A percentile compares a stretch with the other conserved stretches of the same genome.
Evolutionary conservation across 2,888 invertebrate genomes (phyloP).

Genomic region (Helobdella robusta): DNA sequence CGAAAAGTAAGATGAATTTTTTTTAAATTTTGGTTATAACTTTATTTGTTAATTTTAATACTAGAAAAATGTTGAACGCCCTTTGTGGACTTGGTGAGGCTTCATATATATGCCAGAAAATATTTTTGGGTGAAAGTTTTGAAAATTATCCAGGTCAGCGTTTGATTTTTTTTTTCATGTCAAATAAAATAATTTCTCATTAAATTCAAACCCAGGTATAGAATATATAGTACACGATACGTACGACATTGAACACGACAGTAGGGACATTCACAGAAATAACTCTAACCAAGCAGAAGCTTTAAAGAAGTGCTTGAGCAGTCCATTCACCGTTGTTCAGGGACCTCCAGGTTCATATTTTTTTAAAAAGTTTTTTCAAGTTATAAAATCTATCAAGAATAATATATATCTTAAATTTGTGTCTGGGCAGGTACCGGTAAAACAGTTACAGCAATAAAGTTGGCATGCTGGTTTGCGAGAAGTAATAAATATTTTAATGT

Average conservation of each 20-base stretch:
- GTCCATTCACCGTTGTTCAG: constrained; percentile 40
- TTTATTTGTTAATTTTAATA: neutral
- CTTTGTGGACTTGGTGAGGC: neutral
- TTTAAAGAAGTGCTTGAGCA: constrained; percentile 36
- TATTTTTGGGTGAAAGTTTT: no score
- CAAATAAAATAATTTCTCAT: no score
- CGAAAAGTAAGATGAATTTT: constrained; percentile 36
- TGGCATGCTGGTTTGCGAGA: constrained; percentile 38
- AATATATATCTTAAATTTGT: constrained; percentile 5
- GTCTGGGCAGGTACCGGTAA: constrained; percentile 40
- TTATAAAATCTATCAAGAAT: neutral
- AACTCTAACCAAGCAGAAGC: constrained; percentile 39
- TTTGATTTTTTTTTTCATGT: no score
- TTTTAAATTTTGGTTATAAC: neutral
- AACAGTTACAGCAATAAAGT: constrained; percentile 38
- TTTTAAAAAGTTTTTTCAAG: neutral
- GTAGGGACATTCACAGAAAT: constrained; percentile 12
- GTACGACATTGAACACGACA: no score
- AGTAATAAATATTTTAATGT: constrained; percentile 28
- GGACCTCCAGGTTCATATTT: constrained; percentile 37
- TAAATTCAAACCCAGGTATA: no score
- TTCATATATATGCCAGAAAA: no score
- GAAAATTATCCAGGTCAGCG: no score
- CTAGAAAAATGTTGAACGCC: neutral
- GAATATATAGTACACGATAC: no score